Conservation (phyloP, 2,797 vertebrate genomes). For the Tapera naevia region DNA sequence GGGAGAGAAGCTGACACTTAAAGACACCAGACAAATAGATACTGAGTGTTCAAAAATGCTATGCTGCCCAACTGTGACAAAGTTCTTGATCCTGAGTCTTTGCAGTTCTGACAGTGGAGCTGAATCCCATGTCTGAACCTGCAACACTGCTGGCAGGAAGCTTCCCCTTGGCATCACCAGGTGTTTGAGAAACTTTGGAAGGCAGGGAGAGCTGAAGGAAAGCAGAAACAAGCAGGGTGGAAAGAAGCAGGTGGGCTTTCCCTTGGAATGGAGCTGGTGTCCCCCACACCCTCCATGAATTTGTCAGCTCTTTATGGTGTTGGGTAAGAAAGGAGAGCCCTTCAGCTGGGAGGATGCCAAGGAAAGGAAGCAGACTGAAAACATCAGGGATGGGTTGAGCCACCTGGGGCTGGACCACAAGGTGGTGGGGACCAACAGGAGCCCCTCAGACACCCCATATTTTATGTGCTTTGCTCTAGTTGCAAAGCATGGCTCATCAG, state of each 20-base stretch:
- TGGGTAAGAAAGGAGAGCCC: not conserved
- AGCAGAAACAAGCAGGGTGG: not conserved
- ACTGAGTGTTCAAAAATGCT: not conserved
- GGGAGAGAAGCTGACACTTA: not conserved
- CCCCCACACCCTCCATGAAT: too few species aligned
- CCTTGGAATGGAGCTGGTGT: accelerated
- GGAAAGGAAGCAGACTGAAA: not conserved
- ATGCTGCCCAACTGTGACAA: not conserved
- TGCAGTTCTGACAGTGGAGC: not conserved
- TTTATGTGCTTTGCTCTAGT: not conserved
- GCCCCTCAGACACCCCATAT: not conserved
- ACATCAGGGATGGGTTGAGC: not conserved
- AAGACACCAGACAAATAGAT: not conserved
- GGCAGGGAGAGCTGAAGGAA: accelerated
- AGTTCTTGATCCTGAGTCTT: not conserved
- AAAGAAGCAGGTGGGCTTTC: not conserved
- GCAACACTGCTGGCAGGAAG: not conserved
- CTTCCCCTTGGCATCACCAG: not conserved
- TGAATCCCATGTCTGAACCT: not conserved
- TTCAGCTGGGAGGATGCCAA: not conserved
- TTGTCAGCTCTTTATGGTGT: not conserved
- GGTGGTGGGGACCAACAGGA: not conserved
- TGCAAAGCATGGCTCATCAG: not conserved
- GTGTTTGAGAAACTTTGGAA: not conserved
- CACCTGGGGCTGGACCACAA: not conserved